Conservation (phyloP, 1,140 invertebrate genomes). For the Polypedilum pembai region DNA sequence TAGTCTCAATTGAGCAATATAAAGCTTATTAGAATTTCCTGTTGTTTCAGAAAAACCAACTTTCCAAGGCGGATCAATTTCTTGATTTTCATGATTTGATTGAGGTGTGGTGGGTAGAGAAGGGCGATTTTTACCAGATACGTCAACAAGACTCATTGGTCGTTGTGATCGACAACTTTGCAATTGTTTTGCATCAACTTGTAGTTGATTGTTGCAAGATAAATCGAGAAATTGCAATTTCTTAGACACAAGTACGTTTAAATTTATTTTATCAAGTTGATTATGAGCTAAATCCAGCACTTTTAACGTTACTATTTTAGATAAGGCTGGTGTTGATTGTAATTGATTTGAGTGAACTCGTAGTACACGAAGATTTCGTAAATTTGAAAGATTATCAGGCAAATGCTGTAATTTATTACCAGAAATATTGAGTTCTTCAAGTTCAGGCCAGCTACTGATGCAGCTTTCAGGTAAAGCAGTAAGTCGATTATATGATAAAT, state of each 20-base stretch:
- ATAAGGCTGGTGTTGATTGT: conserved; percentile 64
- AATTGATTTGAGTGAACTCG: conserved; percentile 75
- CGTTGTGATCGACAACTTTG: conserved; percentile 67
- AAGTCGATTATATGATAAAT: conserved; percentile 71
- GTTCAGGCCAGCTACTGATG: conserved; percentile 62
- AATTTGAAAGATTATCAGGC: conserved; percentile 63
- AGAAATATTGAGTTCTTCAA: conserved; percentile 74
- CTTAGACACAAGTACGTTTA: conserved; percentile 64
- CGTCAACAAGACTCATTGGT: conserved; percentile 72
- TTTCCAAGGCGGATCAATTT: conserved; percentile 58
- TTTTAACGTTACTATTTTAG: conserved; percentile 62
- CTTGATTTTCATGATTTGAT: conserved; percentile 48
- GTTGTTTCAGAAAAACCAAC: conserved; percentile 80
- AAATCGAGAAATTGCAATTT: conserved; percentile 77
- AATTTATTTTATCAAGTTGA: conserved; percentile 67
- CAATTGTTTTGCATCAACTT: conserved; percentile 73
- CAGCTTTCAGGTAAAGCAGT: conserved; percentile 66
- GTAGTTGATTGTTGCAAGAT: conserved; percentile 70
- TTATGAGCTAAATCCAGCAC: conserved; percentile 79
- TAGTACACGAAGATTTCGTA: conserved; percentile 64
- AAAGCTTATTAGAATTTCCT: conserved; percentile 60
- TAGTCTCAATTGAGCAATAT: conserved; percentile 66
- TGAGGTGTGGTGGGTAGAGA: conserved; percentile 55
- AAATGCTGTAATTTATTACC: conserved; percentile 70
- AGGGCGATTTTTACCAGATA: conserved; percentile 65